Evolutionary conservation across 2,113 vertebrate genomes (phyloP).

Genomic region (Rhea pennata): DNA sequence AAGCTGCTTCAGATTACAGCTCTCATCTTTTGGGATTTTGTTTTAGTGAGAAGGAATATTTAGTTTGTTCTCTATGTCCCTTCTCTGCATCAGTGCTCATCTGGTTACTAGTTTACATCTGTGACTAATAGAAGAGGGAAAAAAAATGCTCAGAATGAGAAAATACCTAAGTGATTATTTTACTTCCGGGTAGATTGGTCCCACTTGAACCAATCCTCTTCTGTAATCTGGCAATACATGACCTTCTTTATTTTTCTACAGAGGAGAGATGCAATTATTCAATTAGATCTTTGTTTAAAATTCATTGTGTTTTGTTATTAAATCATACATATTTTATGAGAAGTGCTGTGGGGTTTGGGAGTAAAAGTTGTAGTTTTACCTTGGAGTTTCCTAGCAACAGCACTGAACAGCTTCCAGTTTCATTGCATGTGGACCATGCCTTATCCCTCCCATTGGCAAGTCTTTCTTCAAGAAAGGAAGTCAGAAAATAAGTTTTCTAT

Average conservation of each 20-base stretch:
- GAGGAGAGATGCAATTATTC: background rate
- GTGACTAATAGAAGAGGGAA: background rate
- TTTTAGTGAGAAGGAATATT: background rate
- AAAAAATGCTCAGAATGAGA: background rate
- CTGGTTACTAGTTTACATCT: background rate
- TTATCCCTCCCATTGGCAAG: background rate
- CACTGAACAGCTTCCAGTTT: background rate
- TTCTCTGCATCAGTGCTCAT: background rate
- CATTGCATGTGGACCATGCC: accelerated
- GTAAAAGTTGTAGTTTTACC: background rate
- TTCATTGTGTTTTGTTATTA: background rate
- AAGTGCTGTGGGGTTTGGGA: background rate
- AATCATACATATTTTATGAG: background rate
- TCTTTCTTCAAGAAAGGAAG: background rate
- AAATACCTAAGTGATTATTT: background rate
- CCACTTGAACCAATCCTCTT: background rate
- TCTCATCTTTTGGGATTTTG: background rate
- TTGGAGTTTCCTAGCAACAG: background rate
- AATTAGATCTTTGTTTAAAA: background rate
- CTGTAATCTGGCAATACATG: background rate
- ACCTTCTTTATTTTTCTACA: background rate
- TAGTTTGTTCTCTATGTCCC: background rate
- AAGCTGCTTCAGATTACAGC: background rate
- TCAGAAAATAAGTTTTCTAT: background rate
- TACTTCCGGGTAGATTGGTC: background rate